A percentile compares a stretch with the other conserved stretches of the same genome.
phyloP scores from a whole-genome alignment of 2,113 vertebrate species.

The Pyrgilauda ruficollis region DNA sequence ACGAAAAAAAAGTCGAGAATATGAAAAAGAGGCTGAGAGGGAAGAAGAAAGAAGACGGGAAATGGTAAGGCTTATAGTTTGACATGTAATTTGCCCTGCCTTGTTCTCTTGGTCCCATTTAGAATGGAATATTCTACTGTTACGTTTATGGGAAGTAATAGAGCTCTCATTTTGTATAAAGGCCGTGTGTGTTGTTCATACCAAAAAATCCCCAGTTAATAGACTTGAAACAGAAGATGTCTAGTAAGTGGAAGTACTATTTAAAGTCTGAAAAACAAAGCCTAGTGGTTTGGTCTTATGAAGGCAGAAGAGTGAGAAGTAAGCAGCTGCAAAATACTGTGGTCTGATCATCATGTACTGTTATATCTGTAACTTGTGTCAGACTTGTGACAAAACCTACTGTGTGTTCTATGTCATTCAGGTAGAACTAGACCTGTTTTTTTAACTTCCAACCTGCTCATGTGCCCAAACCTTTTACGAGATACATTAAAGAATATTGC shows the following conservation, averaged over 20 bases:
- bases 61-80: conserved; percentile 77
- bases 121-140: not conserved
- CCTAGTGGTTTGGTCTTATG: not conserved
- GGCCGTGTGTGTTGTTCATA: not conserved
- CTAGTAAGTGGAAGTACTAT: not conserved
- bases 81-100: not conserved
- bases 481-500: too few relatives aligned
- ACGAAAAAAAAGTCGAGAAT: conserved; percentile 94
- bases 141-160: not conserved
- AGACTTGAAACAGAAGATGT: not conserved
- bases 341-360: not conserved
- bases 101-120: not conserved
- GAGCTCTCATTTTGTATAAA: not conserved
- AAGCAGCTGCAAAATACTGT: not conserved
- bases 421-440: not conserved
- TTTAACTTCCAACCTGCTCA: not conserved
- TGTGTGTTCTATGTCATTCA: not conserved
- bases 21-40: conserved; percentile 91
- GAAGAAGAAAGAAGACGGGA: conserved; percentile 94
- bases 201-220: not conserved
- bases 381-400: not conserved
- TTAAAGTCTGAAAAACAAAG: not conserved
- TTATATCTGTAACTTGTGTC: not conserved
- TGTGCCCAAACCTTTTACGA: not conserved
- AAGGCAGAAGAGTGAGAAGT: not conserved